Conservation (phyloP, 1,140 invertebrate species). For the Ips nitidus region DNA sequence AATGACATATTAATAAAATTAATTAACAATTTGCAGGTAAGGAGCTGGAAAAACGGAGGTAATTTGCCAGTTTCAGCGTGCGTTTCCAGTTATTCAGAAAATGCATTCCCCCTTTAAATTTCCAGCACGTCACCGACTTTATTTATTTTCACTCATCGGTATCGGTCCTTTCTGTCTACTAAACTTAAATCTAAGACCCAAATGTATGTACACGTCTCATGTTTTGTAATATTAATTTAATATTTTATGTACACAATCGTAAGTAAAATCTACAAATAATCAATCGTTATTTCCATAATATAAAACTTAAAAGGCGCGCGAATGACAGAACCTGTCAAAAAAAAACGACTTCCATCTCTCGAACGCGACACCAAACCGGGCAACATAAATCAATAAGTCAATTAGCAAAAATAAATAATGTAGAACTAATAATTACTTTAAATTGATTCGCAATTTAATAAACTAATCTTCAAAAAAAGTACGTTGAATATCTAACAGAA, state of each 20-base stretch:
- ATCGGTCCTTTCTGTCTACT: constrained; percentile 1
- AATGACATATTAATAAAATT: constrained; percentile 29
- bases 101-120: not conserved
- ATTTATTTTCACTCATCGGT: constrained; percentile 1
- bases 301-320: constrained; percentile 19
- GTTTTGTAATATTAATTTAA: constrained; percentile 37
- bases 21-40: constrained; percentile 28
- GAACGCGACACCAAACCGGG: constrained; percentile 26
- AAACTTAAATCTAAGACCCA: constrained; percentile 34
- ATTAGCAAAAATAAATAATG: not conserved
- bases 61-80: not conserved
- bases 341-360: constrained; percentile 7
- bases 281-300: constrained; percentile 26
- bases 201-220: constrained; percentile 37
- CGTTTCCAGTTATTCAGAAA: not conserved
- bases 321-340: constrained; percentile 2
- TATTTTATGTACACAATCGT: constrained; percentile 38
- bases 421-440: not conserved
- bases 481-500: not conserved
- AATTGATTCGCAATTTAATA: not conserved
- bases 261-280: constrained; percentile 38
- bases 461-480: not conserved
- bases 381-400: constrained; percentile 37
- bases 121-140: not conserved
- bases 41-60: not conserved